phyloP scores from a whole-genome alignment of 1,140 invertebrate species.

The Papilio machaon region DNA sequence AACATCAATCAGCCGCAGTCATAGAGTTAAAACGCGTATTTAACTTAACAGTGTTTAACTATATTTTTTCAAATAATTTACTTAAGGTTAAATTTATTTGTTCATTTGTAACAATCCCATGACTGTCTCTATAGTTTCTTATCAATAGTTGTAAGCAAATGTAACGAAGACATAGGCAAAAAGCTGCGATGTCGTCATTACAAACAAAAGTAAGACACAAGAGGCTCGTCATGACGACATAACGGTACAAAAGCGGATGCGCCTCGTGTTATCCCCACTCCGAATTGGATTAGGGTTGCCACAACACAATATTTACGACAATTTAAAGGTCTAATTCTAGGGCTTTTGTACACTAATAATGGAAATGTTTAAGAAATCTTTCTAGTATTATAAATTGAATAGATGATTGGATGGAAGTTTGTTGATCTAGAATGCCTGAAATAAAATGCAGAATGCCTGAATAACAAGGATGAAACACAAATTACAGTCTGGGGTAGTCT shows the following conservation, averaged over 20 bases:
- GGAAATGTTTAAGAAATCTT: background rate
- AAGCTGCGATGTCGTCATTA: background rate
- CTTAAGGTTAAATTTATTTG: no score
- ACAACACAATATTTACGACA: background rate
- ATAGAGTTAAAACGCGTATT: no score
- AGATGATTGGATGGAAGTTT: no score
- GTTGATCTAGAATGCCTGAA: no score
- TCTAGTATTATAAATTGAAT: no score
- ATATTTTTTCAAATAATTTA: no score
- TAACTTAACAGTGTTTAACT: no score
- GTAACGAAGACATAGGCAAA: background rate
- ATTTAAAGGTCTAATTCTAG: background rate
- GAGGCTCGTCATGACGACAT: background rate
- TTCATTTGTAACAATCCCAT: background rate
- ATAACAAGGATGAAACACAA: no score
- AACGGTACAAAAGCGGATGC: constrained; percentile 12
- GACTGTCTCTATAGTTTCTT: background rate
- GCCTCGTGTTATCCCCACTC: background rate
- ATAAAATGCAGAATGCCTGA: no score
- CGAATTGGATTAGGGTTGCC: constrained; percentile 15
- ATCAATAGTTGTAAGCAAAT: background rate
- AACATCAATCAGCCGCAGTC: no score
- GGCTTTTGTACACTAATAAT: background rate
- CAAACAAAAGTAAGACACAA: constrained; percentile 23
- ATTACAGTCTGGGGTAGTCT: no score